Conservation (phyloP, 2,113 vertebrate species). For the Bubalus kerabau region DNA sequence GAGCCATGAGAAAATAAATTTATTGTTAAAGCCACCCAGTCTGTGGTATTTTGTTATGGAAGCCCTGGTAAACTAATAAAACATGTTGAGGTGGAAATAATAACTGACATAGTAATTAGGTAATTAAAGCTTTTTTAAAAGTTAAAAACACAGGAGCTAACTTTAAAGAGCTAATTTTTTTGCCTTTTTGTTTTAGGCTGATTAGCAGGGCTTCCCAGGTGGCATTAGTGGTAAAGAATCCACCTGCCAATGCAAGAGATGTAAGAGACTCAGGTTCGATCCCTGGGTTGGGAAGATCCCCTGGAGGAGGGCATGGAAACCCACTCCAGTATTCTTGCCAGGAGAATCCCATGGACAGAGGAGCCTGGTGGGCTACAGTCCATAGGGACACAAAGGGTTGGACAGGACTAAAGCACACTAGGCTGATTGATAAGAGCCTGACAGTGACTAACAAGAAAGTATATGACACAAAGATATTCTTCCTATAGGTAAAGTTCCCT, state of each 20-base stretch:
- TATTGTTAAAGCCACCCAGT: background rate
- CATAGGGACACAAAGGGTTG: background rate
- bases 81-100: constrained; percentile 5
- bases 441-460: background rate
- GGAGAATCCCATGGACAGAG: background rate
- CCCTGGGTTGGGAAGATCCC: background rate
- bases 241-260: background rate
- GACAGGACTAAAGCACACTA: background rate
- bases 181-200: background rate
- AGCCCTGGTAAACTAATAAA: background rate
- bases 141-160: background rate
- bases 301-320: background rate
- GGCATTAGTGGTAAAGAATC: background rate
- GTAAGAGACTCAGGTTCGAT: background rate
- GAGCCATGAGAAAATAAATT: background rate
- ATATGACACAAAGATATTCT: background rate
- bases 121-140: background rate
- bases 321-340: background rate
- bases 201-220: background rate
- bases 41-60: background rate
- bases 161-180: background rate
- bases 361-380: background rate
- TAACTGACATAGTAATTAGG: background rate
- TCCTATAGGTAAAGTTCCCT: background rate
- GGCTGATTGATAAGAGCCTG: background rate